Base-by-base conservation (phyloP, 2,888 invertebrate genomes). In the Agapostemon virescens region DNA sequence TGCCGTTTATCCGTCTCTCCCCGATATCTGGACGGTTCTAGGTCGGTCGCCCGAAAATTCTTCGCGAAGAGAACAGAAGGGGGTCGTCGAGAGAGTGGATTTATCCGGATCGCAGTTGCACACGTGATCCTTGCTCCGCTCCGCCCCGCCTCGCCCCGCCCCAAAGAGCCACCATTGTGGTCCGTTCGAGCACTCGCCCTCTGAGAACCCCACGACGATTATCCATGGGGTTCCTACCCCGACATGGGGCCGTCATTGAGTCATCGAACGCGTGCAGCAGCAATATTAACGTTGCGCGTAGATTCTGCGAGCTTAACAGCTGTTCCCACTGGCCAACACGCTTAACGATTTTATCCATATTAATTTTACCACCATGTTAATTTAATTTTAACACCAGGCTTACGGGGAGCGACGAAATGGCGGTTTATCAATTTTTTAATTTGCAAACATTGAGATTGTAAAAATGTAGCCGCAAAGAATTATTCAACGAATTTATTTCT, bases 231-330 rank as follows among this genome's bases (percentile, higher is more conserved):
- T 73, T 58, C 74, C 15, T 26, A 30, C 75, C 81, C 75, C 76
- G 66, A 71, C 82, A 74, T 77, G 77, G 58, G 70, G 58, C 49
- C 63, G 79, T 84, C 77, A 84, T 84, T 84, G 84, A 84, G 82
- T 84, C 84, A 84, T 84, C 84, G 84, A 78, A 78, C 73, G 69
- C 78, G 70, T 71, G 69, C 66, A 67, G 66, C 70, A 74, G 83
- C 77, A 83, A 70, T 64, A 74, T 80, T 75, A 78, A 74, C 63
- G 77, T 42, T 33, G 61, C 33, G 20, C 61, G 0, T 11, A 33
- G 40, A 26, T 30, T 42, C 55, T 64, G 55, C 55, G 23, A 55
- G 26, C 23, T 26, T 55, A 26, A 49, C 49, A 9, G n/a, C 49
- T 45, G 42, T 20, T 45, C n/a, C n/a, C 42, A 6, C 17, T n/a